phyloP scores from a whole-genome alignment of 2,113 vertebrate species.

The Cyphomyrus plagiostoma region DNA sequence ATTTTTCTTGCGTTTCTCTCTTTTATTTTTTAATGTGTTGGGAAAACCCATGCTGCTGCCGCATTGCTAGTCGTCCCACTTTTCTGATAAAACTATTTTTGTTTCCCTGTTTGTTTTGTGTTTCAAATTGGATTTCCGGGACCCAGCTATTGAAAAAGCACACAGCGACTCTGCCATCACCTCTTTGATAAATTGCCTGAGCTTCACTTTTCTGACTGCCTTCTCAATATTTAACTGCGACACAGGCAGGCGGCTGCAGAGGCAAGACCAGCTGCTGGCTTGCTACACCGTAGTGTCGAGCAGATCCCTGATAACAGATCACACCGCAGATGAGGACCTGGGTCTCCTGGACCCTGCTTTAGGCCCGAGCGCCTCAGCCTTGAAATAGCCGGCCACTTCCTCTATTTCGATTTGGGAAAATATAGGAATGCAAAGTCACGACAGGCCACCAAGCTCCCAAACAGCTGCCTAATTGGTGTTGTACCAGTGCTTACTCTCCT shows the following conservation, averaged over 20 bases:
- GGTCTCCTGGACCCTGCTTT: conserved; percentile 19
- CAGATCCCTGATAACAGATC: conserved; percentile 15
- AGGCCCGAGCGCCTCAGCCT: conserved; percentile 11
- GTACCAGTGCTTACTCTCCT: conserved; percentile 2
- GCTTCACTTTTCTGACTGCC: not conserved
- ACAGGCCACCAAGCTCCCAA: not conserved
- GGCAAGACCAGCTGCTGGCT: conserved; percentile 13
- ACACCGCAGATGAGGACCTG: conserved; percentile 20
- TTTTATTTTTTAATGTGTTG: not conserved
- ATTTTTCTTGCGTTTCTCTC: not conserved
- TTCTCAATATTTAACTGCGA: not conserved
- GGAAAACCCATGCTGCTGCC: not conserved
- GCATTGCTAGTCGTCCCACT: not conserved
- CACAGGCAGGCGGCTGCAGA: not conserved
- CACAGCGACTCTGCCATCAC: not conserved
- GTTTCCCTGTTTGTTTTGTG: not conserved
- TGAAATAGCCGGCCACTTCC: not conserved
- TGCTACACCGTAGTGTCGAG: not conserved
- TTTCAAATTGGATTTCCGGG: not conserved
- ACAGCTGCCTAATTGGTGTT: not conserved
- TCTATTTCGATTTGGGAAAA: not conserved
- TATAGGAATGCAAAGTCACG: not conserved
- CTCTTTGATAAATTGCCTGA: not conserved
- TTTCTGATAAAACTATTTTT: not conserved
- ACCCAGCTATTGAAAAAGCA: not conserved